A percentile compares a stretch with the other conserved stretches of the same genome.
phyloP scores from a whole-genome alignment of 2,888 invertebrate species.

The Macrosoma leucophasiata region DNA sequence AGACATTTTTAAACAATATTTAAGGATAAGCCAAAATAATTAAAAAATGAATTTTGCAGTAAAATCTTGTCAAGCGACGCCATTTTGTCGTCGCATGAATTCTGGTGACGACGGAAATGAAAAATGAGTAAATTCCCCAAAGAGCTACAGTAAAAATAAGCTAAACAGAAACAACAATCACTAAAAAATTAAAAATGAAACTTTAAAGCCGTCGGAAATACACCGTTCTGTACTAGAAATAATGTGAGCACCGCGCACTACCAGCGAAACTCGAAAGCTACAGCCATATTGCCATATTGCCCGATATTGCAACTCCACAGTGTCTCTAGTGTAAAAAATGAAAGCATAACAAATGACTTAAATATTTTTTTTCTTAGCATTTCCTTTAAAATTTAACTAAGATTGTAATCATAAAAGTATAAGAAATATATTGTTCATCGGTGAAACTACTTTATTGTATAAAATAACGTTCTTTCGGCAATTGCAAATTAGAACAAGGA shows the following conservation, averaged over 20 bases:
- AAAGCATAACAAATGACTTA: too few relatives aligned
- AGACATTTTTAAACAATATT: slow-evolving; percentile 43
- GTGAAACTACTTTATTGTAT: too few relatives aligned
- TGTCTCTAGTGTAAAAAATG: too few relatives aligned
- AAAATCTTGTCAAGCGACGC: slow-evolving; percentile 74
- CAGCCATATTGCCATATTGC: slow-evolving; percentile 66
- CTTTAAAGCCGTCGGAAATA: slow-evolving; percentile 65
- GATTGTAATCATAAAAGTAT: too few relatives aligned
- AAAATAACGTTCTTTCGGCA: too few relatives aligned
- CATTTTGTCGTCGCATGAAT: slow-evolving; percentile 75
- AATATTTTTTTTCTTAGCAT: too few relatives aligned
- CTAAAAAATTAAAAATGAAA: slow-evolving; percentile 67
- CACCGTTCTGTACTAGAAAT: slow-evolving; percentile 58
- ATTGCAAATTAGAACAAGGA: too few relatives aligned
- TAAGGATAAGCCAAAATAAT: slow-evolving; percentile 48
- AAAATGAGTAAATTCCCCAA: slow-evolving; percentile 55
- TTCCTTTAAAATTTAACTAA: too few relatives aligned
- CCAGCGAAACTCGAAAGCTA: slow-evolving; percentile 69
- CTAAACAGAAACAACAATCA: slow-evolving; percentile 57
- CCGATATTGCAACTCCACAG: too few relatives aligned
- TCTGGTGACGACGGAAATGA: slow-evolving; percentile 71
- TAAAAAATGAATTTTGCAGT: slow-evolving; percentile 64
- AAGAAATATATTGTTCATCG: too few relatives aligned
- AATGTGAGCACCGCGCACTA: slow-evolving; percentile 69
- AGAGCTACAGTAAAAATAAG: slow-evolving; percentile 50